Base-by-base conservation (phyloP, 2,888 invertebrate genomes). In the Polydesmus complanatus region DNA sequence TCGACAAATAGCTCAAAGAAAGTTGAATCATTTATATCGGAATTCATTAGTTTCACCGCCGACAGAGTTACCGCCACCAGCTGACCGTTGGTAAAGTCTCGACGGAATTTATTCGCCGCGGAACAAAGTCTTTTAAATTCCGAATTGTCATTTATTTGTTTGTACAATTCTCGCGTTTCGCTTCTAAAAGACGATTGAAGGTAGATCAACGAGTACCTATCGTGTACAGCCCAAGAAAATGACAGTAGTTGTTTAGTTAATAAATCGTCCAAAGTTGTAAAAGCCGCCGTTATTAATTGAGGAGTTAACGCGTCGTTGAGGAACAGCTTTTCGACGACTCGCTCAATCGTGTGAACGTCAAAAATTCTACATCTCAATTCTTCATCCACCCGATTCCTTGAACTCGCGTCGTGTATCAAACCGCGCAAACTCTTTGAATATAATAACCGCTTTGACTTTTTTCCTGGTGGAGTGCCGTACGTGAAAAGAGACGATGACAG, bases 141-240 rank as follows among this genome's bases (percentile, higher is more conserved):
- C 1, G 61, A 56, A 21, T 57, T 57, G 3, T 58, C 27, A 22
- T 48, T 18, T 14, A 61, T 25, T 11, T 52, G 56, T 25, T 58
- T 19, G 53, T 25, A 61, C 11, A 61, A 26, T 51, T 58, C 61
- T 25, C 37, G 50, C 51, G 57, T 19, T 11, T 61, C 61, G 23
- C 25, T 22, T 19, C 58, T 61, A 19, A 53, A 52, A 22, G 52
- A 58, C 18, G 57, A 61, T 53, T 61, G 61, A 47, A 57, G 5
- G 52, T 19, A 52, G 8, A 57, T 14, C 52, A 61, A 0, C 18
- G 25, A 19, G 23, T 23, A 52, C 21, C 58, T 50, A 18, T 22
- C 25, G 37, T 47, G 21, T 11, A 56, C 37, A 23, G 61, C 52
- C 53, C 61, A 61, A 22, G 61, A 56, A 23, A 52, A 58, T 1